Evolutionary conservation across 2,888 invertebrate genomes (phyloP), one percentile per base, ranked within the genome.

Genomic region (Rapana venosa): DNA sequence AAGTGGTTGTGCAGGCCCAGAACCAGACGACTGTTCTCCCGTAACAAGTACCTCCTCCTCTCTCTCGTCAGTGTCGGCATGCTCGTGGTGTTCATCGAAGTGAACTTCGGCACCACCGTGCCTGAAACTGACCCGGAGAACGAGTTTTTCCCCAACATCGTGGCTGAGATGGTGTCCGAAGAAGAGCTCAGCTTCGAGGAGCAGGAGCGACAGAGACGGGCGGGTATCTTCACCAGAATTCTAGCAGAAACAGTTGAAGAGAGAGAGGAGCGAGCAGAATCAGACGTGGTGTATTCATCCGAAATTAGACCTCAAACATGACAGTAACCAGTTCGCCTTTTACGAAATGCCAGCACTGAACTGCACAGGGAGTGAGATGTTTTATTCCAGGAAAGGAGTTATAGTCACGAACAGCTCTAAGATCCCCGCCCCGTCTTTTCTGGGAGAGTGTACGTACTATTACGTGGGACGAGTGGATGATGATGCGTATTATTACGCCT

Each of bases 361-460:
- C n/a, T 95, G 95, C 87, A 91, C 92, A 15, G 92, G 92, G 1
- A 88, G 91, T 32, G 92, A 91, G 47, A 90, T 94, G 56, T 94
- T 95, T 89, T 93, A 92, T 87, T 30, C 93, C 13, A 90, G 92
- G 17, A 91, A 93, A 83, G 92, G 92, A 20, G 90, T 88, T 13
- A 88, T 95, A 17, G 91, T 87, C 58, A 84, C 94, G 15, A 93
- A 95, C 61, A 90, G 89, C 13, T 92, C 92, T 58, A 91, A 92
- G n/a, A 87, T 94, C 15, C n/a, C 4, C 17, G 87, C 89, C 26
- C 90, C 89, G 2, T 87, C 91, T 20, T 79, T 92, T 56, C n/a
- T 95, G 2, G 6, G 96, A n/a, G 93, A 92, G 81, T 95, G 94
- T 92, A 88, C 90, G 15, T 94, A 92, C 90, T 90, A 91, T 77